A percentile compares a stretch with the other conserved stretches of the same genome.
Conservation (phyloP, 2,888 invertebrate species). For the Nephrotoma appendiculata region DNA sequence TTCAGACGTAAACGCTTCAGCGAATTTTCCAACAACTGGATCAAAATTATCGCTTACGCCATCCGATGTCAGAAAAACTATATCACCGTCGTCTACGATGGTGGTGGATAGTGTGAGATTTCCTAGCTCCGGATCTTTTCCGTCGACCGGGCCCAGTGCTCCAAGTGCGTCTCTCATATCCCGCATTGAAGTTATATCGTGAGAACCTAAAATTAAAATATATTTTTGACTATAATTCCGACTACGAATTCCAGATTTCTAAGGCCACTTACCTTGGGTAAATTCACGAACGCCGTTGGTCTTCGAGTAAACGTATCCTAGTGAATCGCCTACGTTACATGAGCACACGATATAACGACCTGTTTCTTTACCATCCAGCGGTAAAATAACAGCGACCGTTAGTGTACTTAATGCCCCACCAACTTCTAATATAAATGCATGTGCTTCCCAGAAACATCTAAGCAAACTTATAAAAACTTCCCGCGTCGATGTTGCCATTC, state of each 20-base stretch:
- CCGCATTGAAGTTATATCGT: constrained; percentile 61
- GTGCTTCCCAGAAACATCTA: constrained; percentile 70
- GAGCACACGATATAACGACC: constrained; percentile 59
- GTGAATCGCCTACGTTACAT: constrained; percentile 79
- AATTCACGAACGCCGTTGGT: constrained; percentile 68
- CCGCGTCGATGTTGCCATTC: constrained; percentile 37
- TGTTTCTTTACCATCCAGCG: constrained; percentile 29
- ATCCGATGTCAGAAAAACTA: constrained; percentile 78
- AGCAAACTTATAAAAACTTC: constrained; percentile 66
- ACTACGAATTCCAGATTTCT: neutral
- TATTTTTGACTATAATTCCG: neutral
- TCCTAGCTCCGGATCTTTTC: constrained; percentile 67
- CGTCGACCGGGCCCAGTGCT: constrained; percentile 76
- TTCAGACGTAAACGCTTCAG: constrained; percentile 37
- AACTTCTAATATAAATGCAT: constrained; percentile 68
- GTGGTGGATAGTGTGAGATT: constrained; percentile 78
- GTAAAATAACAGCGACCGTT: constrained; percentile 62
- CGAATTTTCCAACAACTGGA: constrained; percentile 80
- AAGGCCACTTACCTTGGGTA: constrained; percentile 41
- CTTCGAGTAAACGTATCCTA: constrained; percentile 73
- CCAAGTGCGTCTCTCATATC: constrained; percentile 84
- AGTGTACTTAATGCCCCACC: constrained; percentile 71
- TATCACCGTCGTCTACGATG: constrained; percentile 61
- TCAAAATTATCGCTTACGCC: constrained; percentile 85
- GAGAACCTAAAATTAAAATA: constrained; percentile 41